Conservation (phyloP, 2,797 vertebrate species). For the Danio tinwini region DNA sequence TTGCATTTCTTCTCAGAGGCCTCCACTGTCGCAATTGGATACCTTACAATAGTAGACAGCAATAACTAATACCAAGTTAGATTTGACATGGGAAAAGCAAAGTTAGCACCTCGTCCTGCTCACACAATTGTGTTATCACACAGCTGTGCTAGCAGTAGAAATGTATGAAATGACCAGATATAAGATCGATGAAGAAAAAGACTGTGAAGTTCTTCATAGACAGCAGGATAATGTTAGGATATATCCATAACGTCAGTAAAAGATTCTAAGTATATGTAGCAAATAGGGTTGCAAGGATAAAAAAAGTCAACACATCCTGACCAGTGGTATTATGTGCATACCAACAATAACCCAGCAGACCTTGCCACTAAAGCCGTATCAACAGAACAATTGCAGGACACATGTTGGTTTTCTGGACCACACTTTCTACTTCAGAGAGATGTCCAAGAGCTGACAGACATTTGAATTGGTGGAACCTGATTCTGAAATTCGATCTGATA, state of each 20-base stretch:
- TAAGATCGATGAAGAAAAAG: not conserved
- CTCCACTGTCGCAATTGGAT: not conserved
- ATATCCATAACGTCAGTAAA: not conserved
- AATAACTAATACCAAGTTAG: not conserved
- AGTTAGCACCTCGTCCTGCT: too few species aligned
- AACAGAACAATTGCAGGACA: not conserved
- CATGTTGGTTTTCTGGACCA: not conserved
- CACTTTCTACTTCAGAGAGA: not conserved
- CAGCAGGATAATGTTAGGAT: not conserved
- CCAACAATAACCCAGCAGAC: not conserved
- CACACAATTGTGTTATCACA: too few species aligned
- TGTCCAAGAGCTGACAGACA: not conserved
- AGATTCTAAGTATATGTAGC: not conserved
- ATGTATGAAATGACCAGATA: not conserved
- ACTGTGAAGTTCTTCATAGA: not conserved
- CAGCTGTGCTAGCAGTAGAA: not conserved
- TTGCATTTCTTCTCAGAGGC: conserved; percentile 8
- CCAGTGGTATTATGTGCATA: not conserved
- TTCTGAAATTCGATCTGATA: not conserved
- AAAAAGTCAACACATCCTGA: not conserved
- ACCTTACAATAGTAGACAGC: not conserved
- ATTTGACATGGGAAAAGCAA: not conserved
- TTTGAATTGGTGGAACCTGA: not conserved
- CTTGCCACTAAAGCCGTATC: not conserved
- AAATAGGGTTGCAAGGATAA: not conserved